These are phyloP conservation scores for Chydorus sphaericus DNA, from an alignment of 2,888 invertebrate genomes.

Conservation along the genomic window DNA sequence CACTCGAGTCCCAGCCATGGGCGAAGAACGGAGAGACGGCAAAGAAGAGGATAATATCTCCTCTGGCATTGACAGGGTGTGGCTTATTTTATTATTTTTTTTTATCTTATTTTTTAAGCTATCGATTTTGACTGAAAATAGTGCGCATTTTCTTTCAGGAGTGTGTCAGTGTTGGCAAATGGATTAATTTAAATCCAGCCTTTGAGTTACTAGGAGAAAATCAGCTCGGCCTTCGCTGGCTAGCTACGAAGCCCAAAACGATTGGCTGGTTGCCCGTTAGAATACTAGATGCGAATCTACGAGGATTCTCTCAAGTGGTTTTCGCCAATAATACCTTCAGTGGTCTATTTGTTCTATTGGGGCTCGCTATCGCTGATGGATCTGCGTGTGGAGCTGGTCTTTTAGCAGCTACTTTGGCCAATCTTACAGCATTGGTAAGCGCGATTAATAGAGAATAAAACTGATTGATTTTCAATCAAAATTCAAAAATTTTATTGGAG, in stretches of 20 bases:
- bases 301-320: slow-evolving; percentile 21
- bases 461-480: background rate
- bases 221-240: background rate
- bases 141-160: too few species aligned
- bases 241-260: background rate
- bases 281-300: background rate
- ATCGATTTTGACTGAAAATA: too few species aligned
- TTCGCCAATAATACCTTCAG: slow-evolving; percentile 33
- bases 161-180: too few species aligned
- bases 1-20: too few species aligned
- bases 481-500: too few species aligned
- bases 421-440: slow-evolving; percentile 1
- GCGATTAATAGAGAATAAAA: too few species aligned
- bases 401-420: slow-evolving; percentile 7
- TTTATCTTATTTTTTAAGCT: too few species aligned
- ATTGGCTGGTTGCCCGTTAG: background rate
- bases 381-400: slow-evolving; percentile 19
- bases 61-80: too few species aligned
- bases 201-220: background rate
- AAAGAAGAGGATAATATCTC: too few species aligned
- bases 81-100: too few species aligned
- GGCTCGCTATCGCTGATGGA: slow-evolving; percentile 25
- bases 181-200: too few species aligned
- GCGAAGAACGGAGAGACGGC: too few species aligned
- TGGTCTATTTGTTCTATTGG: slow-evolving; percentile 29